Conservation (phyloP, 2,113 vertebrate species). For the Notothenia rossii region DNA sequence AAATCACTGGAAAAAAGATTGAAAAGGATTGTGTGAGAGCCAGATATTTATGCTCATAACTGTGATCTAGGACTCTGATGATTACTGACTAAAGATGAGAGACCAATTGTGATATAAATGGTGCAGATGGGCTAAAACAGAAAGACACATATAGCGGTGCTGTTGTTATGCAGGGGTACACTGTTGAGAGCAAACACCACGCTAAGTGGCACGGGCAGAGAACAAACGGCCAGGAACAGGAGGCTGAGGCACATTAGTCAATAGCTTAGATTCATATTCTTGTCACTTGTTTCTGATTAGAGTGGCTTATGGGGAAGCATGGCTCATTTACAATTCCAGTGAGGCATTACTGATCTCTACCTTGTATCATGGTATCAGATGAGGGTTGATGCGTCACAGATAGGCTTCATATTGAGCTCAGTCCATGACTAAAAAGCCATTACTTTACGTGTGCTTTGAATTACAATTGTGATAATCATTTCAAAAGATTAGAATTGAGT, state of each 20-base stretch:
- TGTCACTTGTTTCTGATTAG: constrained; percentile 68
- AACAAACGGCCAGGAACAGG: constrained; percentile 50
- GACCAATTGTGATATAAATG: constrained; percentile 51
- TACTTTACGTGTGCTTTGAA: constrained; percentile 46
- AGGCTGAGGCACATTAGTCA: constrained; percentile 58
- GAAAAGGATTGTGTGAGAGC: constrained; percentile 43
- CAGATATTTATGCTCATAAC: constrained; percentile 43
- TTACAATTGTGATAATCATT: constrained; percentile 53
- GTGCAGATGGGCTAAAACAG: constrained; percentile 41
- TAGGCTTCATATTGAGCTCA: constrained; percentile 47
- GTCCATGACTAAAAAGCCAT: constrained; percentile 53
- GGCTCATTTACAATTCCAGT: constrained; percentile 64
- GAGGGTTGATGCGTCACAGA: constrained; percentile 54
- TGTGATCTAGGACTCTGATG: constrained; percentile 37
- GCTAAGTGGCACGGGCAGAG: constrained; percentile 54
- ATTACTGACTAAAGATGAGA: constrained; percentile 58
- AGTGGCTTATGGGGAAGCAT: constrained; percentile 51
- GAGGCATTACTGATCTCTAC: constrained; percentile 65
- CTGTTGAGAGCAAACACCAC: constrained; percentile 56
- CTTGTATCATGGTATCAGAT: constrained; percentile 59
- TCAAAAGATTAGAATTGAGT: constrained; percentile 56
- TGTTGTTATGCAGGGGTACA: constrained; percentile 49
- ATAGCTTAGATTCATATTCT: constrained; percentile 67
- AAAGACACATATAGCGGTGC: constrained; percentile 22
- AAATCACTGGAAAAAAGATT: constrained; percentile 13